Conservation (phyloP, 2,888 invertebrate genomes). For the Leistus spinibarbis region DNA sequence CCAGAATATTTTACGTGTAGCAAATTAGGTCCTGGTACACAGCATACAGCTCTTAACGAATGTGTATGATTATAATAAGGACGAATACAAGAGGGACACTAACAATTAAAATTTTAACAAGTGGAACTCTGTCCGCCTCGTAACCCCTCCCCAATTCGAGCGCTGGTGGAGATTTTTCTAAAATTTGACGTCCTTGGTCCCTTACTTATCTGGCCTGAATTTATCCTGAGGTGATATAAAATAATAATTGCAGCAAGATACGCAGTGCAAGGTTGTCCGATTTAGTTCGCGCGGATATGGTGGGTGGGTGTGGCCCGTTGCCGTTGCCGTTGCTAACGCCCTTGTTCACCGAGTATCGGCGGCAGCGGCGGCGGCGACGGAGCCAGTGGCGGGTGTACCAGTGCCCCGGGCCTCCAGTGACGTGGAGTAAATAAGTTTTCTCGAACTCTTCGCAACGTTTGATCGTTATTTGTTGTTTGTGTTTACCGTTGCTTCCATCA, state of each 20-base stretch:
- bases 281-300: background rate
- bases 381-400: background rate
- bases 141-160: no score
- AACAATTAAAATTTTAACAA: no score
- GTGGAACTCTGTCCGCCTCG: no score
- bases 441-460: conserved; percentile 22
- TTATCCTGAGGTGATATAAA: no score
- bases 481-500: conserved; percentile 11
- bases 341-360: background rate
- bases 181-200: no score
- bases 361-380: background rate
- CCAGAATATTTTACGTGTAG: no score
- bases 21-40: no score
- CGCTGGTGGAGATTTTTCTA: no score
- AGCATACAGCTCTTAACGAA: no score
- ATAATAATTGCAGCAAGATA: background rate
- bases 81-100: no score
- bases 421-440: conserved; percentile 31
- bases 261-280: background rate
- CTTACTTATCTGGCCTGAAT: no score
- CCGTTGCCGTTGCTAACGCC: background rate
- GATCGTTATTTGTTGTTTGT: conserved; percentile 35
- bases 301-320: background rate
- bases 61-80: no score
- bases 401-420: background rate